Base-by-base conservation (phyloP, 2,113 vertebrate genomes). In the Hirundichthys speculiger region DNA sequence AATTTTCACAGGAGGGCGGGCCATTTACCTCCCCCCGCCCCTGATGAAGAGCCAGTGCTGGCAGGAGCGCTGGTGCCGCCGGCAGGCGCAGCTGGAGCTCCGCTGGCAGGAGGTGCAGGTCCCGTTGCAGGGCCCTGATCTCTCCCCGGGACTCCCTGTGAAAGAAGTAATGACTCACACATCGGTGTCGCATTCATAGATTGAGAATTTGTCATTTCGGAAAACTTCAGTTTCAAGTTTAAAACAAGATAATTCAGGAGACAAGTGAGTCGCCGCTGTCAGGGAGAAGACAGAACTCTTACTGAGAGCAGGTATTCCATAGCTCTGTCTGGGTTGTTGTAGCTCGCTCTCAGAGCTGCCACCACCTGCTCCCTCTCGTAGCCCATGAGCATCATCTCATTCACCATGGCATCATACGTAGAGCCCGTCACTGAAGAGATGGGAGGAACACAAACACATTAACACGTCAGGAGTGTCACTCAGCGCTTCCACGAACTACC, bases 321-420 rank as follows among this genome's bases (percentile, higher is more conserved):
- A 0, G 96, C 97, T 89, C 97, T 93, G 91, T 99, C 96, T 41
- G 96, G 97, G 81, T 99, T 98, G 93, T 98, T 98, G 90, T 95
- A 99, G 87, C 97, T 98, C 65, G 96, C 97, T 80, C 96, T 93
- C 83, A 99, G 86, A 3, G 97, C 96, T 0, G 94, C 94, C 75
- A 95, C 95, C 58, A 99, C 97, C 88, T 94, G 93, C 58, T 98
- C 95, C 77, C 94, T 91, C 84, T 97, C 96, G 20, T 98, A 99
- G 25, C 96, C 97, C 96, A 99, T 98, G 55, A 97, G 94, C 96
- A 98, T 97, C 90, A 99, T 99, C 90, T 98, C 97, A 15, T 94
- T 95, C 82, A 99, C 96, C 95, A 98, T 98, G 83, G 96, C 95
- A 75, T 99, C 97, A 15, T 99, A 98, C 1, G 96, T 96, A 56